Evolutionary conservation across 2,888 invertebrate genomes (phyloP), one percentile per base, ranked within the genome.

Genomic region (Agrotis puta): DNA sequence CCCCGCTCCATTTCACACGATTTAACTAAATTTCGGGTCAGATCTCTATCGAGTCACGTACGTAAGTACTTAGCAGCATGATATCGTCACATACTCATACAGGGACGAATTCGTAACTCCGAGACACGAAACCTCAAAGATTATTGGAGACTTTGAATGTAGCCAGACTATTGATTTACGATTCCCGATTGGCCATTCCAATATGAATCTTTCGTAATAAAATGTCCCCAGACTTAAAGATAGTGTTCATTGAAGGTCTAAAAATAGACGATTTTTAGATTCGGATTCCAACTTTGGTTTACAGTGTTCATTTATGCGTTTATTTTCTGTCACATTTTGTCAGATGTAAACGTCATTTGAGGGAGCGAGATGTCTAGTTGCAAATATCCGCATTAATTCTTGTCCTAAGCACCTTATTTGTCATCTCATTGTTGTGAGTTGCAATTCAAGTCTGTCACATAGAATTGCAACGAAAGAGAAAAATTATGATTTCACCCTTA

Each of bases 1-100:
- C 77, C 80, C 76, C 66, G 80, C 73, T 70, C 77, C 57, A 65
- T 71, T 80, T 85, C 69, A 79, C 76, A 83, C 67, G 68, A 61
- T 80, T 79, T 39, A 64, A 74, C 79, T 63, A 74, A 53, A 78
- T 72, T 78, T 83, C 61, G 65, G 67, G 56, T 74, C 68, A 74
- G 82, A 86, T 85, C 65, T 33, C 56, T 77, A 86, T 87, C 84
- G 18, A 71, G 74, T 72, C 87, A 86, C 79, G 86, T 83, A 74
- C 62, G 59, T 71, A 51, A 57, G 56, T 67, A 76, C 58, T 56
- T 65, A 69, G 50, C 66, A 65, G 72, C 65, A 63, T 66, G 39
- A 68, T 51, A 64, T 50, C 64, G 59, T 62, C 56, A 59, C 54
- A 63, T 48, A 47, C 22, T 48, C 16, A 14, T 20, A 54, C 80